Base-by-base conservation (phyloP, 1,140 invertebrate genomes). In the Pantala flavescens region DNA sequence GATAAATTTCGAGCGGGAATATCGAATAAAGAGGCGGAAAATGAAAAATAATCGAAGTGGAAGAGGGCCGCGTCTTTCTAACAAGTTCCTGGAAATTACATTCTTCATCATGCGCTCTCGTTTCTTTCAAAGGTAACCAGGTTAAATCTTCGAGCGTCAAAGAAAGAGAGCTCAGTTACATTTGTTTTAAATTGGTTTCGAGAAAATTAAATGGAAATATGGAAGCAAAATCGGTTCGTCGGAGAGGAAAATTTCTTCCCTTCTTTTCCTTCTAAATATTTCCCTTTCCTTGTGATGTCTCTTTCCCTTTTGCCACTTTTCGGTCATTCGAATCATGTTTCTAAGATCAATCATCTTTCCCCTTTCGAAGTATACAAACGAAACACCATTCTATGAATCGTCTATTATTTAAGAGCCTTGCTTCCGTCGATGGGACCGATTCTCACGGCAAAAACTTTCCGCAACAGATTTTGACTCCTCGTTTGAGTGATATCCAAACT, bases 101-200 rank as follows among this genome's bases (percentile, higher is more conserved):
- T 63, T 63, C 49, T 12, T 63, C 49, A 63, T 63, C n/a, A 7
- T 63, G 2, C 28, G 3, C 28, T 36, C 9, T 36, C 28, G 2
- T 63, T 63, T 16, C 12, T 63, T 63, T 63, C 49, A 63, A 63
- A 63, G 49, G 49, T 63, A 63, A 63, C 49, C 49, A 63, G 49
- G 49, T 63, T 63, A 63, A 63, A 63, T 63, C n/a, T 63, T 63
- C 49, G 49, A 63, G n/a, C 49, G 49, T 63, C 49, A 63, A 63
- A 63, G 49, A 63, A 63, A 63, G 49, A 63, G 49, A 63, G 49
- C 49, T 63, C 49, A 63, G 49, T 63, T 63, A 63, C 49, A 63
- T 63, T 63, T 63, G 49, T 63, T 63, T 63, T 63, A 63, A 63
- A 63, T 63, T 63, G 49, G 49, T 63, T 63, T 63, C 49, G 49